phyloP scores from a whole-genome alignment of 2,888 invertebrate genomes.

The Congeria kusceri region DNA sequence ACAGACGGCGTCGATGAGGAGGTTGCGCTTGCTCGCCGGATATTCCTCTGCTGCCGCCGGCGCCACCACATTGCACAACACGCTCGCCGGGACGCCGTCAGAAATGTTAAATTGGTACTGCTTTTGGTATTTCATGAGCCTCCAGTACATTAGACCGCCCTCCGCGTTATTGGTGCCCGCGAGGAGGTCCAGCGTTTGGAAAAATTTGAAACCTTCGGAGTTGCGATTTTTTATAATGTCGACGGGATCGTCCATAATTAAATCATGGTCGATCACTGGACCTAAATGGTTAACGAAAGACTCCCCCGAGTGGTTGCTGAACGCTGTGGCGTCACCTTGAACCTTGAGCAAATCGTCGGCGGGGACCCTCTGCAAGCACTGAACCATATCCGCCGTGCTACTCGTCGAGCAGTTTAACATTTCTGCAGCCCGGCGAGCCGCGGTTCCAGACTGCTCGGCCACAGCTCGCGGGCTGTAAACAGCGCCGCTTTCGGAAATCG shows the following conservation, averaged over 20 bases:
- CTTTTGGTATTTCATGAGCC: conserved; percentile 43
- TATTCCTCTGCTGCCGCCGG: conserved; percentile 45
- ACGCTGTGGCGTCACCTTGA: conserved; percentile 8
- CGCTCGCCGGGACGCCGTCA: conserved; percentile 46
- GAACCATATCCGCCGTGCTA: conserved; percentile 11
- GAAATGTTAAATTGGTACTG: conserved; percentile 47
- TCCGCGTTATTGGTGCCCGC: conserved; percentile 67
- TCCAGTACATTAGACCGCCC: conserved; percentile 62
- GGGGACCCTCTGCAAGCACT: conserved; percentile 38
- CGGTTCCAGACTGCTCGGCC: conserved; percentile 33
- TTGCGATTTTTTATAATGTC: conserved; percentile 31
- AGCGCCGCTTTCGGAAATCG: conserved; percentile 70
- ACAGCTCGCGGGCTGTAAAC: conserved; percentile 90
- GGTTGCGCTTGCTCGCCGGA: conserved; percentile 21
- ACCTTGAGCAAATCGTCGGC: conserved; percentile 40
- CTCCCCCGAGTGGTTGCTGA: conserved; percentile 7
- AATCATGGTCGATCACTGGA: conserved; percentile 62
- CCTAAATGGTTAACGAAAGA: conserved; percentile 39
- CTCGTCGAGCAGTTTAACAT: conserved; percentile 43
- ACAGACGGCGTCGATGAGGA: conserved; percentile 46
- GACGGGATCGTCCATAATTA: conserved; percentile 46
- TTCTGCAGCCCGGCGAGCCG: conserved; percentile 43
- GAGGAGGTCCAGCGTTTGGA: conserved; percentile 62
- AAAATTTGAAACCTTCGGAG: conserved; percentile 45
- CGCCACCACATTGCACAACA: conserved; percentile 56